These are phyloP conservation scores for Stictonetta naevosa DNA, from an alignment of 2,113 vertebrate species.

Conservation along the genomic window DNA sequence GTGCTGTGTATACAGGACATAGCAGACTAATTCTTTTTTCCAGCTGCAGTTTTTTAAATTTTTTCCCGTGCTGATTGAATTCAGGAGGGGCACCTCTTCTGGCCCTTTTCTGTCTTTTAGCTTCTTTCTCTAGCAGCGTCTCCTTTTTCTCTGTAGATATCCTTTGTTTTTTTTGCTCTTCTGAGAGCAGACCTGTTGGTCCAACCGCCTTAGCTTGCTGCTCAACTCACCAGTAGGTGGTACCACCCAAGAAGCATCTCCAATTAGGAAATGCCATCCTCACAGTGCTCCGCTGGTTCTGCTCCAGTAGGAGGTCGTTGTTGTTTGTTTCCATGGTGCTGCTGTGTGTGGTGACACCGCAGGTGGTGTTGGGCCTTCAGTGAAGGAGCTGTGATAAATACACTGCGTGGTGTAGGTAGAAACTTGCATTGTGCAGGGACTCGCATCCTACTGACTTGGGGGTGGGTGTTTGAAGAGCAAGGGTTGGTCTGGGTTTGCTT, in stretches of 20 bases:
- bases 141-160: neutral
- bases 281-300: neutral
- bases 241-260: neutral
- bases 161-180: neutral
- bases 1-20: neutral
- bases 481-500: neutral
- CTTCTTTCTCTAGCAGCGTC: neutral
- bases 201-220: neutral
- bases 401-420: neutral
- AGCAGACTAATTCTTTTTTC: neutral
- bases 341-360: neutral
- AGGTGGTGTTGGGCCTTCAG: neutral
- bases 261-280: neutral
- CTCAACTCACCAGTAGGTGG: neutral
- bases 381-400: neutral
- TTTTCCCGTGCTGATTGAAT: neutral
- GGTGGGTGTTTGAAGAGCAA: neutral
- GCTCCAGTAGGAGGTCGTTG: neutral
- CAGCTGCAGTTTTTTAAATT: neutral
- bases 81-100: neutral
- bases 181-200: neutral
- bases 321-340: constrained; percentile 24
- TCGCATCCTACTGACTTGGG: neutral
- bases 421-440: neutral
- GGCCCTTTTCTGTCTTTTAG: neutral